Conservation (phyloP, 2,888 invertebrate species). For the Craniophora ligustri region DNA sequence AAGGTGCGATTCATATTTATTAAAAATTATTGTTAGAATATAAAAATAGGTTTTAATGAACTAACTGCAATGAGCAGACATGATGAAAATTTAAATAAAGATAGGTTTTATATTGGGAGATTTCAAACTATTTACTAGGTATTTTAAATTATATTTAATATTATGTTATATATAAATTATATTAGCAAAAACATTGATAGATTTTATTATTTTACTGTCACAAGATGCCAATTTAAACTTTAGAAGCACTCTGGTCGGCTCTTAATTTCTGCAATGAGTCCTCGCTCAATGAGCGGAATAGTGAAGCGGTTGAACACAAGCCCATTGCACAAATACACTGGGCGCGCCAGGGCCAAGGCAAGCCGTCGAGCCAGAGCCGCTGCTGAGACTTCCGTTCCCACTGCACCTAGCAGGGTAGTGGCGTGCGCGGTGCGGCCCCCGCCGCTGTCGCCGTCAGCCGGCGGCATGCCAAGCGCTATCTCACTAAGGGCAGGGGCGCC, state of each 20-base stretch:
- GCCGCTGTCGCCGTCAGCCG: conserved; percentile 3
- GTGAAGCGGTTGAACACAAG: conserved; percentile 67
- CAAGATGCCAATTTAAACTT: not conserved
- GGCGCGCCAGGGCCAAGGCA: conserved; percentile 58
- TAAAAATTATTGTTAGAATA: too few species aligned
- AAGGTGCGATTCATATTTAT: too few species aligned
- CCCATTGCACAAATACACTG: conserved; percentile 66
- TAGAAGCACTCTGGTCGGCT: conserved; percentile 64
- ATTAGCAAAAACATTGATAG: too few species aligned
- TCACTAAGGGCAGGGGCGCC: conserved; percentile 56
- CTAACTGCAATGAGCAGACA: too few species aligned
- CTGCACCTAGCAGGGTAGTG: conserved; percentile 56
- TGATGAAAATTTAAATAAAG: too few species aligned
- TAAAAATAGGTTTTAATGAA: too few species aligned
- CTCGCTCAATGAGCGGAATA: conserved; percentile 64
- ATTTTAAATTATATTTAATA: too few species aligned
- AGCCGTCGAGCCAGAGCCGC: conserved; percentile 66
- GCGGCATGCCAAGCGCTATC: conserved; percentile 66
- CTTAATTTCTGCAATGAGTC: conserved; percentile 65
- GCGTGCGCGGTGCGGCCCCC: conserved; percentile 44
- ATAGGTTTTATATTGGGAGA: too few species aligned
- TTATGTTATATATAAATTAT: too few species aligned
- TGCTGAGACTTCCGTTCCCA: conserved; percentile 51
- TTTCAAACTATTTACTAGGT: too few species aligned
- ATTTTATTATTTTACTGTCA: too few species aligned